Percentiles rank a stretch among this genome's conserved stretches.
These are phyloP conservation scores for Hesperophylax magnus DNA, from an alignment of 1,140 invertebrate species.

Conservation along the genomic window DNA sequence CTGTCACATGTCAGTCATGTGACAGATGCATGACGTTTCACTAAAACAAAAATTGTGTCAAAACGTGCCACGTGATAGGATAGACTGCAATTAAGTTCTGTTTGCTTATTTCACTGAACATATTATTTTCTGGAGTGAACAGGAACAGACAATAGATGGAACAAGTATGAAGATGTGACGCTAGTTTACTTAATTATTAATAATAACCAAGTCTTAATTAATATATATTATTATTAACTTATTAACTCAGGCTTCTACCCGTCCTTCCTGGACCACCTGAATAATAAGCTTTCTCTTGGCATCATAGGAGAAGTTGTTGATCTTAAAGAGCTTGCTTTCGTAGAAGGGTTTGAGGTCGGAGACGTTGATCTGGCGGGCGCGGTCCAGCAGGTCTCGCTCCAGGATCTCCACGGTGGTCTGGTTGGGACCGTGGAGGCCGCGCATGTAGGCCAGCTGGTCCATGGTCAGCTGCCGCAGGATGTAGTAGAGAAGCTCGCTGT, in stretches of 20 bases:
- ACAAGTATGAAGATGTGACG: background rate
- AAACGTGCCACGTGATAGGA: too few relatives aligned
- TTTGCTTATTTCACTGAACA: too few relatives aligned
- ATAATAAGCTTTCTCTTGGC: conserved; percentile 86
- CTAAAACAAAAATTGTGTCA: too few relatives aligned
- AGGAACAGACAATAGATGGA: background rate
- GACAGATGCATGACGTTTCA: too few relatives aligned
- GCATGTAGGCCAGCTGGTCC: conserved; percentile 91
- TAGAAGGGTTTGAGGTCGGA: conserved; percentile 93
- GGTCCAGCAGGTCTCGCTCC: conserved; percentile 91
- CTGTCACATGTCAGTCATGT: too few relatives aligned
- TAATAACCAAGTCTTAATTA: too few relatives aligned
- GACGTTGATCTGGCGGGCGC: conserved; percentile 95
- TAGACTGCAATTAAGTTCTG: too few relatives aligned
- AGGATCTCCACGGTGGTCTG: conserved; percentile 88
- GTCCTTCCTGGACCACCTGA: conserved; percentile 80
- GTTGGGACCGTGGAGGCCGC: conserved; percentile 82
- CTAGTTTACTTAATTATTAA: too few relatives aligned
- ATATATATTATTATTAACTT: background rate
- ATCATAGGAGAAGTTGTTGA: conserved; percentile 93
- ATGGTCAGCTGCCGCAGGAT: conserved; percentile 94
- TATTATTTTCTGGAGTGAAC: background rate
- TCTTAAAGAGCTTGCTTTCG: conserved; percentile 90
- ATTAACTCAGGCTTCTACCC: conserved; percentile 27
- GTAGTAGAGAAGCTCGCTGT: conserved; percentile 96